Conservation (phyloP, 2,888 invertebrate genomes). For the Rhagonycha lutea region DNA sequence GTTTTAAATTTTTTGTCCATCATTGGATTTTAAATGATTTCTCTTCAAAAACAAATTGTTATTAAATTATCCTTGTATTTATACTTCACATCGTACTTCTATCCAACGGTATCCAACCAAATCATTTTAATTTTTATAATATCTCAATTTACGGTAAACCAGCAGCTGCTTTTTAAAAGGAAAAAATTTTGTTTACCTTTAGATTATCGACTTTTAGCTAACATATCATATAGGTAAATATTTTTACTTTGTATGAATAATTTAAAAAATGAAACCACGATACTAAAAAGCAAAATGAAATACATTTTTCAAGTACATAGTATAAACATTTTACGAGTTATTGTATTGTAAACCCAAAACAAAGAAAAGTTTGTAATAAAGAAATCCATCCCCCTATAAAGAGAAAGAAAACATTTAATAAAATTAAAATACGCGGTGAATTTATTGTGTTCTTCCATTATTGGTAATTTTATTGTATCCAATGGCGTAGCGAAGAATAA, state of each 20-base stretch:
- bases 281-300: background rate
- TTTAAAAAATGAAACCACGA: background rate
- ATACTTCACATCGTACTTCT: too few species aligned
- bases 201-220: background rate
- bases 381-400: slow-evolving; percentile 5
- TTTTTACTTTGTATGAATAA: background rate
- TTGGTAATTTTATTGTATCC: slow-evolving; percentile 19
- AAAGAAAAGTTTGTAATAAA: background rate
- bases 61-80: too few species aligned
- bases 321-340: background rate
- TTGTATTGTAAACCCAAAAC: background rate
- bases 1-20: too few species aligned
- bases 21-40: too few species aligned
- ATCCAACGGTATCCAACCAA: too few species aligned
- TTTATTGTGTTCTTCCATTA: slow-evolving; percentile 35
- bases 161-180: background rate
- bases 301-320: background rate
- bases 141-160: background rate
- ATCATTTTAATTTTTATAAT: too few species aligned
- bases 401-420: slow-evolving; percentile 34
- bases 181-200: background rate
- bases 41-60: too few species aligned
- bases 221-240: too few species aligned
- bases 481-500: slow-evolving; percentile 13
- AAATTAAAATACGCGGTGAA: slow-evolving; percentile 41